These are phyloP conservation scores for Dione juno DNA, from an alignment of 2,888 invertebrate genomes.

Conservation along the genomic window DNA sequence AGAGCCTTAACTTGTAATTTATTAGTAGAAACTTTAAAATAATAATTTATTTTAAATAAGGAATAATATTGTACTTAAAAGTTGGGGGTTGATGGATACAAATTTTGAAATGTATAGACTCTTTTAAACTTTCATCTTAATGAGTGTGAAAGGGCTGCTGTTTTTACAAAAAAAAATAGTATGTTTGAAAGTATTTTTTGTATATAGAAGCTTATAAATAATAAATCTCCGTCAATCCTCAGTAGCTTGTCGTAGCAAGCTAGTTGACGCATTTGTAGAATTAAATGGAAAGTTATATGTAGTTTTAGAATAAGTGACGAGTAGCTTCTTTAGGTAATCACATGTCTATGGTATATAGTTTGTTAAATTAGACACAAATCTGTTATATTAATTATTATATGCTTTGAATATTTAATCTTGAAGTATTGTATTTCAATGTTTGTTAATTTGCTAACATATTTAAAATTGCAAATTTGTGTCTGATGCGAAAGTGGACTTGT, in stretches of 20 bases:
- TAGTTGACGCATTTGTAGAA: conserved; percentile 81
- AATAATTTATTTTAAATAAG: conserved; percentile 73
- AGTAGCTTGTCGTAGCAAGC: conserved; percentile 80
- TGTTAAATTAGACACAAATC: conserved; percentile 29
- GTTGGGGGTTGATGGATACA: conserved; percentile 61
- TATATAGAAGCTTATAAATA: conserved; percentile 20
- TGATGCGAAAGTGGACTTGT: conserved; percentile 53
- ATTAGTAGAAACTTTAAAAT: conserved; percentile 53
- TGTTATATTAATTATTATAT: conserved; percentile 15
- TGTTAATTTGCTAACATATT: conserved; percentile 18
- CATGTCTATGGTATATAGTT: conserved; percentile 46
- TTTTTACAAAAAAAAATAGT: neutral
- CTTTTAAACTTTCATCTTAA: neutral
- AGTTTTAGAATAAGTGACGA: conserved; percentile 58
- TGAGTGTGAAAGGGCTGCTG: neutral
- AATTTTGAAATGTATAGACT: conserved; percentile 26
- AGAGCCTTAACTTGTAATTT: conserved; percentile 71
- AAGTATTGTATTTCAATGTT: neutral
- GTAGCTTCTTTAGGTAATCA: conserved; percentile 57
- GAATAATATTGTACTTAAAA: conserved; percentile 78
- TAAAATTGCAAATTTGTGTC: conserved; percentile 34
- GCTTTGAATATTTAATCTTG: neutral
- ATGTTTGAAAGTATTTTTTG: conserved; percentile 12
- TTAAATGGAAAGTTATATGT: conserved; percentile 67
- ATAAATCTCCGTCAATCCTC: conserved; percentile 47